Evolutionary conservation across 1,140 invertebrate species (phyloP).

Genomic region (Caenorhabditis elegans): DNA sequence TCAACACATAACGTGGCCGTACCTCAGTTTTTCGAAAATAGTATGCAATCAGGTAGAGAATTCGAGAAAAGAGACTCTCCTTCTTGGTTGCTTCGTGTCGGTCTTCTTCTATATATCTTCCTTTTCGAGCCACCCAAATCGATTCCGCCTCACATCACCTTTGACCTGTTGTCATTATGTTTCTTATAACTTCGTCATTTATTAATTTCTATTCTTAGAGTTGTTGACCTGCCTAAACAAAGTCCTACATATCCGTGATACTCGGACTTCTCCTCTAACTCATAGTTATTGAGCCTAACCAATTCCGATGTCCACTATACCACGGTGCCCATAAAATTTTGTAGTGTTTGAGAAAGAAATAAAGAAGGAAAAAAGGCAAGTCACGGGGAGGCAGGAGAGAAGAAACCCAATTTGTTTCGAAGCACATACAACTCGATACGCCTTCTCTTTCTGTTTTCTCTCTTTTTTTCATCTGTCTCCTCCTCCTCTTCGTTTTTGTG

Average conservation of each 20-base stretch:
- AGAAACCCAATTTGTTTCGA: conserved; percentile 33
- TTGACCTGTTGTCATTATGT: conserved; percentile 6
- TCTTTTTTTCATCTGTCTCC: background rate
- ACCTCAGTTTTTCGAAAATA: background rate
- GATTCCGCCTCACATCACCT: conserved; percentile 8
- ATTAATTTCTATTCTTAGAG: background rate
- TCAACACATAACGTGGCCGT: background rate
- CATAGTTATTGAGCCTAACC: background rate
- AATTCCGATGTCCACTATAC: background rate
- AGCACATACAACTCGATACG: conserved; percentile 24
- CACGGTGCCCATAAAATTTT: background rate
- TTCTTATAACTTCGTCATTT: background rate
- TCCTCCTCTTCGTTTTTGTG: background rate
- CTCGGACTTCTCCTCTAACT: background rate
- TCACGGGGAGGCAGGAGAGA: background rate
- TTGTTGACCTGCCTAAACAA: background rate
- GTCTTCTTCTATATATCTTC: conserved; percentile 2
- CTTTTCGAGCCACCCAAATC: conserved; percentile 1
- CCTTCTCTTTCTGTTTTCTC: background rate
- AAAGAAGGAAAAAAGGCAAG: background rate
- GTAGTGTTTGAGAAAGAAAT: background rate
- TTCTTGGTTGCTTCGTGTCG: conserved; percentile 1
- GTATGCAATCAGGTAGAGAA: conserved; percentile 9
- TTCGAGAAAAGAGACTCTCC: background rate
- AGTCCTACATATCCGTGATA: too few relatives aligned